Evolutionary conservation across 2,113 vertebrate genomes (phyloP), one percentile per base, ranked within the genome.

Genomic region (Terrapene triunguis): DNA sequence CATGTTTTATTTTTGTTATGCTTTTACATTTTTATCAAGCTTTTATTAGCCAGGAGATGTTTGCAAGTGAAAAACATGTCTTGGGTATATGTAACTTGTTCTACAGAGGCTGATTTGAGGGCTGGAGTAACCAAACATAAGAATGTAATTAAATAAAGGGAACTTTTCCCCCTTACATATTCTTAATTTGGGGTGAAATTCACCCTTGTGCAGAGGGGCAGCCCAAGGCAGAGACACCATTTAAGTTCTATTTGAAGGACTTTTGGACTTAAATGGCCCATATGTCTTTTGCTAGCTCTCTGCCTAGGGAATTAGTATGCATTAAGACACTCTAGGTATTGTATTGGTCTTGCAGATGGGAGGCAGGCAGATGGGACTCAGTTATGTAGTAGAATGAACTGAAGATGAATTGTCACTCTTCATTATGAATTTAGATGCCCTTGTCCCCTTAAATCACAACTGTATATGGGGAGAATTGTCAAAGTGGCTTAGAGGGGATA

Each of bases 401-500:
- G 50, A 84, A 94, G 12, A 82, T 1, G 57, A 35, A 69, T 42
- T 87, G 86, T 85, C 50, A 78, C 24, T 87, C 57, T 87, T 94
- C 74, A 59, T 83, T 85, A 85, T 59, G 80, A 53, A 83, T 90
- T 83, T 74, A 93, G 80, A 57, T 91, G 55, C 29, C 88, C 72
- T 82, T 90, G 84, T 62, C 89, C 84, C 21, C 84, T 92, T 82
- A 88, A 95, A 91, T 96, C 87, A 90, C 78, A 93, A 3, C 80
- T 94, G 13, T 1, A 53, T 57, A 24, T 12, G 25, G 29, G 57
- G 47, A 85, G 24, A 22, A 57, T 0, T 0, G 57, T 90, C 82
- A 65, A 50, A 90, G 84, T 80, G 88, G 38, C 35, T 85, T 35
- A 16, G 24, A 57, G 35, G 79, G n/a, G 82, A 35, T 35, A 79